A percentile compares a stretch with the other conserved stretches of the same genome.
These are phyloP conservation scores for Ashinkailepas kermadecensis DNA, from an alignment of 2,888 invertebrate species.

Conservation along the genomic window DNA sequence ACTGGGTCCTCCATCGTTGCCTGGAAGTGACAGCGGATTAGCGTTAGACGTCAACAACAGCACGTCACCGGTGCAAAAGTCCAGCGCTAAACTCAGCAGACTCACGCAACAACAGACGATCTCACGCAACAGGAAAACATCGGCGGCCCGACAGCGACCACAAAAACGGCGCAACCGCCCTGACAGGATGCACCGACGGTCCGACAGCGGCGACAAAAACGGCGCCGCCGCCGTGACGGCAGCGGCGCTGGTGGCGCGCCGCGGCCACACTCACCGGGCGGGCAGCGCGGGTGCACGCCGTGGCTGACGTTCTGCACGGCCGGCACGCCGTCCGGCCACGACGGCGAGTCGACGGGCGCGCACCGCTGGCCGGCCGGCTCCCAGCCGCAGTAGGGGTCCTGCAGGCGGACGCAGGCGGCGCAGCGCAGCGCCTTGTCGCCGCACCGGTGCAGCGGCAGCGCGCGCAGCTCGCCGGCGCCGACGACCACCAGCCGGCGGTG, in stretches of 20 bases:
- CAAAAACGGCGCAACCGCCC: too few species aligned
- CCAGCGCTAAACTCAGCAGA: too few species aligned
- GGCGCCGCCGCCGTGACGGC: too few species aligned
- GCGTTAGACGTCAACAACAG: too few species aligned
- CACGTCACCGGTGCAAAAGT: too few species aligned
- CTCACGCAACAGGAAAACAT: too few species aligned
- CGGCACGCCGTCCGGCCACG: slow-evolving; percentile 25
- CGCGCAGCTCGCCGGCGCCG: slow-evolving; percentile 30
- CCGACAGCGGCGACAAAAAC: too few species aligned
- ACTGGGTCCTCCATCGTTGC: neutral
- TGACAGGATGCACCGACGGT: too few species aligned
- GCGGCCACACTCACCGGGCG: slow-evolving; percentile 30
- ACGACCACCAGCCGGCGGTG: neutral
- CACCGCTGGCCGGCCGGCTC: slow-evolving; percentile 44
- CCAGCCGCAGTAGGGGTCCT: slow-evolving; percentile 99
- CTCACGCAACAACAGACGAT: too few species aligned
- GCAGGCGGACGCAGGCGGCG: slow-evolving; percentile 90
- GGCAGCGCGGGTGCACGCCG: slow-evolving; percentile 31
- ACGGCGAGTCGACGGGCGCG: slow-evolving; percentile 1
- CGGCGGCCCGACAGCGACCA: too few species aligned
- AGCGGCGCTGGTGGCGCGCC: too few species aligned
- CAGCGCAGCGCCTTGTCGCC: slow-evolving; percentile 33
- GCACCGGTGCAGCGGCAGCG: slow-evolving; percentile 33
- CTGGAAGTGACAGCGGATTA: neutral
- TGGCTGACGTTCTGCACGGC: slow-evolving; percentile 32